These are phyloP conservation scores for Melipona beecheii DNA, from an alignment of 2,888 invertebrate species.

Conservation along the genomic window DNA sequence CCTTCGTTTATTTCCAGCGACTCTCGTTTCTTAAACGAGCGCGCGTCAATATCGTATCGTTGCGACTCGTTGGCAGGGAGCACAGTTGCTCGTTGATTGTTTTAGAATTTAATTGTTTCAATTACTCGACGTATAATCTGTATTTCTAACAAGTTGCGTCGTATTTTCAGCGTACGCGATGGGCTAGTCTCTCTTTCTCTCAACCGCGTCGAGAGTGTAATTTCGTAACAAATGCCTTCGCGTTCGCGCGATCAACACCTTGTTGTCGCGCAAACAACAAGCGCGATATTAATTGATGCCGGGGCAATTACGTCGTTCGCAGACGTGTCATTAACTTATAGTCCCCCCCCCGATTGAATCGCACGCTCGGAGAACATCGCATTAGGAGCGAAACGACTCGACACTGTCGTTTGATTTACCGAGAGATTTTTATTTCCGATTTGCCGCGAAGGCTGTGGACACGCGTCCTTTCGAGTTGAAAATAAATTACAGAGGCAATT, in stretches of 20 bases:
- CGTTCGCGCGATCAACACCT: background rate
- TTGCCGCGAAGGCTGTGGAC: background rate
- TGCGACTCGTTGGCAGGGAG: too few relatives aligned
- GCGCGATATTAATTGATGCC: constrained; percentile 21
- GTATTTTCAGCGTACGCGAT: too few relatives aligned
- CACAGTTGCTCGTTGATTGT: too few relatives aligned
- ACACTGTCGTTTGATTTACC: background rate
- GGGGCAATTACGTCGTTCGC: constrained; percentile 6
- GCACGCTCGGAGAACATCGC: constrained; percentile 15
- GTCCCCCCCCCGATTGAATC: background rate
- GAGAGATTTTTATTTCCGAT: background rate
- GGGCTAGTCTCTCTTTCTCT: too few relatives aligned
- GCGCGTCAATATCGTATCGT: background rate
- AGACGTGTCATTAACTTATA: constrained; percentile 42
- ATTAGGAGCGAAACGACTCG: constrained; percentile 4
- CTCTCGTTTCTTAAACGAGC: background rate
- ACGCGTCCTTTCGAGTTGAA: too few relatives aligned
- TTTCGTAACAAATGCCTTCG: background rate
- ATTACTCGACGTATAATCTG: too few relatives aligned
- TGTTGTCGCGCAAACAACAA: background rate
- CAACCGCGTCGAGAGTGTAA: background rate
- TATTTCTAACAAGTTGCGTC: too few relatives aligned
- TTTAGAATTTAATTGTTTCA: too few relatives aligned
- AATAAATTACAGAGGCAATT: too few relatives aligned
- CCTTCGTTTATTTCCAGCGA: constrained; percentile 11